These are phyloP conservation scores for Agonum fuliginosum DNA, from an alignment of 2,888 invertebrate species.

Conservation along the genomic window DNA sequence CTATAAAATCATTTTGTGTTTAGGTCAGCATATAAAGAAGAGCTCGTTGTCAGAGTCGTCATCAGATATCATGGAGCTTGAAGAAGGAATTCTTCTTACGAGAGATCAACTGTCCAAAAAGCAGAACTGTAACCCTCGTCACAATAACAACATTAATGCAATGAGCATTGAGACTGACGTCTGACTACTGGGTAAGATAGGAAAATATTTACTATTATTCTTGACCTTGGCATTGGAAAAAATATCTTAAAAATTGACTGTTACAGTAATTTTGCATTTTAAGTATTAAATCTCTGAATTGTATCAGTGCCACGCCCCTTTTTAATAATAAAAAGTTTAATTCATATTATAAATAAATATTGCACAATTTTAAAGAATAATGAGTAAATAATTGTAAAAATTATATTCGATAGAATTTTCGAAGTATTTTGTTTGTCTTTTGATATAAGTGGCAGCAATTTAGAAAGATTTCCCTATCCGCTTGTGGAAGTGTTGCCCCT, in stretches of 20 bases:
- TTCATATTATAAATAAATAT: no score
- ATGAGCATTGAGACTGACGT: constrained; percentile 96
- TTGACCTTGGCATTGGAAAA: neutral
- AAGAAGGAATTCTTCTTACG: constrained; percentile 86
- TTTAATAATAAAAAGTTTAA: constrained; percentile 13
- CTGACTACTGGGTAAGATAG: constrained; percentile 91
- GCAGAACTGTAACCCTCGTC: constrained; percentile 84
- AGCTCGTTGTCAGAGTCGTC: constrained; percentile 91
- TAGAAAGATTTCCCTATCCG: constrained; percentile 9
- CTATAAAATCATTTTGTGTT: constrained; percentile 62
- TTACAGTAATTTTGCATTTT: neutral
- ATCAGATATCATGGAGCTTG: constrained; percentile 94
- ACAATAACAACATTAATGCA: constrained; percentile 87
- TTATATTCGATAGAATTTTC: neutral
- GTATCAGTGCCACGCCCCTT: neutral
- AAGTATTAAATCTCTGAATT: neutral
- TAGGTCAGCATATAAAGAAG: constrained; percentile 93
- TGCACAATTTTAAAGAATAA: no score
- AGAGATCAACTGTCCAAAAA: constrained; percentile 78
- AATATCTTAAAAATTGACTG: neutral
- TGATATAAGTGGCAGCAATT: constrained; percentile 19
- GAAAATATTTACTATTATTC: neutral
- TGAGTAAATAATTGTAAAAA: no score
- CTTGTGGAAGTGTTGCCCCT: constrained; percentile 15
- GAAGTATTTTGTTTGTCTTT: neutral